Base-by-base conservation (phyloP, 2,113 vertebrate genomes). In the Bungarus multicinctus region DNA sequence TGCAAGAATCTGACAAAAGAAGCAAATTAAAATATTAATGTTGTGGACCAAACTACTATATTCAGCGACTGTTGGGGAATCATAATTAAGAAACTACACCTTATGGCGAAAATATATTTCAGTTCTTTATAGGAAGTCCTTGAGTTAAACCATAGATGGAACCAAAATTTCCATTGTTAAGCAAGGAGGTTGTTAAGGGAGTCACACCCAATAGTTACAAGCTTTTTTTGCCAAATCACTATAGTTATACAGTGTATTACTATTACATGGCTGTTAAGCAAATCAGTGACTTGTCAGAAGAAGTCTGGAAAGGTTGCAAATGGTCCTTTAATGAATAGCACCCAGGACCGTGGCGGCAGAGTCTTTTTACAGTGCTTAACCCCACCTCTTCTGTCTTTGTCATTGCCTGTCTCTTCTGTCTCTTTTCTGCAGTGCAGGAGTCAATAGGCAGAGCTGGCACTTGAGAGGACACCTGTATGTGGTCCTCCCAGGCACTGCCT, bases 1-100 rank as follows among this genome's bases (percentile, higher is more conserved):
- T 98, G 96, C 99, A 99, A 43, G 99, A 97, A 97, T 99, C 99
- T 99, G 97, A 95, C 45, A 52, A 93, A 92, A 95, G 93, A 97
- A 94, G 91, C 54, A 74, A 64, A 93, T 27, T 8, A 85, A 0
- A 2, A 23, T 18, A 23, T 39, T 90, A 95, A 94, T 11, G 5
- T 6, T 90, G 3, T 0, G 25, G 2, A 1, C 4, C 50, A 8
- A 55, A 0, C 9, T 4, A 0, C 9, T 4, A 7, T 6, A 14
- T 81, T 69, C 1, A 22, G 2, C 1, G 1, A 25, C 57, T n/a
- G 1, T 2, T 57, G 34, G 14, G 55, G 81, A 90, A 69, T 52
- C n/a, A 50, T 60, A 90, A n/a, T 50, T 27, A 69, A 47, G 27
- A 90, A 69, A n/a, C 45, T 69, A n/a, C 7, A 22, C 18, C 0